Evolutionary conservation across 1,140 invertebrate genomes (phyloP), one percentile per base, ranked within the genome.

Genomic region (Drosophila repletoides): DNA sequence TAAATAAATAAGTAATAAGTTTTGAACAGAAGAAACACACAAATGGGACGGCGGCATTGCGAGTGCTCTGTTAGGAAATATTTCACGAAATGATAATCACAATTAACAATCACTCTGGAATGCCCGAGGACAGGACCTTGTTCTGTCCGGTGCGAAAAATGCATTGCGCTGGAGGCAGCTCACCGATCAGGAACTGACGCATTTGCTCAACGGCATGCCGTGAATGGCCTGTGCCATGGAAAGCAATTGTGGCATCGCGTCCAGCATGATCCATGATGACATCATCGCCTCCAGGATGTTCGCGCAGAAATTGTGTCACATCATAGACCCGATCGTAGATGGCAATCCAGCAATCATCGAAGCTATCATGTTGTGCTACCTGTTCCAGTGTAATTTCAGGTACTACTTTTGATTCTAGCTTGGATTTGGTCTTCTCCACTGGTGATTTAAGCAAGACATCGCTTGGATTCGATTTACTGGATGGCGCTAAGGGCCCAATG

Each of bases 201-300:
- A 96, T 91, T 2, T 92, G 90, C 22, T 91, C 91, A 2, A 92
- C 90, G 0, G 94, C 94, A 19, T 91, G 91, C 10, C 91, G 91
- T 1, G 94, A 94, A 72, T 97, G 96, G 0, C 96, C 96, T 0
- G 94, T 94, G 12, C 95, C 94, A 15, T 95, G 91, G 90, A 98
- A 97, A 0, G 96, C 94, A 0, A 96, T 91, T 1, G 95, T 97
- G 0, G 95, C 96, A 89, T 98, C 97, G 3, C 94, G 92, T 1
- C 97, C 97, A 0, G 96, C 96, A 84, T 97, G 93, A 75, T 98
- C 97, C 64, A 97, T 76, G 28, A 98, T 92, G 0, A 98, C 92
- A 19, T 98, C 96, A 1, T 92, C 92, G 2, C 97, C 97, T 21
- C 97, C 97, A 0, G 97, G 96, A 91, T 98, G 97, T 92, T 93